Base-by-base conservation (phyloP, 2,888 invertebrate species). In the Toxonevra muliebris region DNA sequence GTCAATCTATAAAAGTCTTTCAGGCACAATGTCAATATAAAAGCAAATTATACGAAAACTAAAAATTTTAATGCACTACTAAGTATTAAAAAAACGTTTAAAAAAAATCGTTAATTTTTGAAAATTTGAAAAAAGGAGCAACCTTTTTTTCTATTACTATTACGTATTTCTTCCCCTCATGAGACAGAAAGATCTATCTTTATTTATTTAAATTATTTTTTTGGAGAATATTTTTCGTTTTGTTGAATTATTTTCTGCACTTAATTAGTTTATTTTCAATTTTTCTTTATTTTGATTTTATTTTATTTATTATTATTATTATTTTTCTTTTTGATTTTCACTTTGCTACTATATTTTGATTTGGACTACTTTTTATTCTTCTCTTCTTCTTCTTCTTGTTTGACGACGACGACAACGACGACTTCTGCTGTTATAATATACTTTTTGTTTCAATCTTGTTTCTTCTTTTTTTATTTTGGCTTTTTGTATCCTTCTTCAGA, bases 401-500 rank as follows among this genome's bases (percentile, higher is more conserved):
- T 30, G 30, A 30, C 30, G 30, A 30, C 30, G 30, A 30, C 30
- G 30, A 30, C 48, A 48, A 48, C 15, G 48, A 15, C 48, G 10
- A 48, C n/a, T 48, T 48, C 15, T 15, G 48, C 48, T 48, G 11
- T 48, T 15, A 15, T 15, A n/a, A 5, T 48, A 9, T 48, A n/a
- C 15, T 45, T 52, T 52, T 58, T 55, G 13, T 19, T 50, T n/a
- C 40, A 55, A 19, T 50, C 41, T 48, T 48, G 12, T 52, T 62
- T 59, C 45, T 55, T 41, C 48, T 52, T 54, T 30, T 40, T 17
- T n/a, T 53, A 41, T 48, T 43, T 61, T 59, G 20, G 30, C n/a
- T 63, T 30, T 52, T 12, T 52, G 42, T 66, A 42, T 54, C 8
- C n/a, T 62, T 54, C 20, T 8, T 54, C 4, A 62, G 43, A 78